Percentiles rank a stretch among this genome's conserved stretches.
Conservation (phyloP, 2,888 invertebrate genomes). For the Criorhina ranunculi region DNA sequence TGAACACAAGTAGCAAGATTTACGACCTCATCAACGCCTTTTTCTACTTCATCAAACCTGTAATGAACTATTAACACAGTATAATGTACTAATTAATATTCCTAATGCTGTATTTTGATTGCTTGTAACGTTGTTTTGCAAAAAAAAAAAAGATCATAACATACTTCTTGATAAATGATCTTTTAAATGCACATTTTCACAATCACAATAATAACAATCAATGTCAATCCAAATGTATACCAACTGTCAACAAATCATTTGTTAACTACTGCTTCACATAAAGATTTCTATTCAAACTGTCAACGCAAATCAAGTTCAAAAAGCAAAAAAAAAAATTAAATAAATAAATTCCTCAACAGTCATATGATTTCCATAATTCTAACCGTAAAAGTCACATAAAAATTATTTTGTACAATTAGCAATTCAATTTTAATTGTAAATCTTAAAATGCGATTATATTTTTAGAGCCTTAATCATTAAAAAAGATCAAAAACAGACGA, state of each 20-base stretch:
- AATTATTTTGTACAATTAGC: slow-evolving; percentile 4
- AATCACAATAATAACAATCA: slow-evolving; percentile 4
- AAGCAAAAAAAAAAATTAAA: too few species aligned
- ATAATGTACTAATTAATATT: background rate
- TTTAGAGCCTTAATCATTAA: slow-evolving; percentile 4
- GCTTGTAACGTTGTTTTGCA: background rate
- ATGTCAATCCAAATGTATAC: slow-evolving; percentile 5
- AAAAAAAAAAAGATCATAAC: too few species aligned
- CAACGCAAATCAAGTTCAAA: slow-evolving; percentile 14
- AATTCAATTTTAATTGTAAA: slow-evolving; percentile 1
- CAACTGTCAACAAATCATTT: slow-evolving; percentile 27
- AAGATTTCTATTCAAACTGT: background rate
- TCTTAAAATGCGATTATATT: background rate
- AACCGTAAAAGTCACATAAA: slow-evolving; percentile 5
- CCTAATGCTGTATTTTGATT: background rate
- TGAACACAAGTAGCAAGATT: too few species aligned
- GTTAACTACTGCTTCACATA: background rate
- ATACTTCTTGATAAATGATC: background rate
- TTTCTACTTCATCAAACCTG: background rate
- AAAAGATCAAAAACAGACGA: background rate
- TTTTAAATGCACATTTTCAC: background rate
- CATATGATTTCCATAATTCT: background rate
- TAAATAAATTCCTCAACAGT: slow-evolving; percentile 5
- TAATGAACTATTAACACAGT: background rate
- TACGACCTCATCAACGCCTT: background rate